Evolutionary conservation across 2,797 vertebrate genomes (phyloP), one percentile per base, ranked within the genome.

Genomic region (Pangasius larnaudii): DNA sequence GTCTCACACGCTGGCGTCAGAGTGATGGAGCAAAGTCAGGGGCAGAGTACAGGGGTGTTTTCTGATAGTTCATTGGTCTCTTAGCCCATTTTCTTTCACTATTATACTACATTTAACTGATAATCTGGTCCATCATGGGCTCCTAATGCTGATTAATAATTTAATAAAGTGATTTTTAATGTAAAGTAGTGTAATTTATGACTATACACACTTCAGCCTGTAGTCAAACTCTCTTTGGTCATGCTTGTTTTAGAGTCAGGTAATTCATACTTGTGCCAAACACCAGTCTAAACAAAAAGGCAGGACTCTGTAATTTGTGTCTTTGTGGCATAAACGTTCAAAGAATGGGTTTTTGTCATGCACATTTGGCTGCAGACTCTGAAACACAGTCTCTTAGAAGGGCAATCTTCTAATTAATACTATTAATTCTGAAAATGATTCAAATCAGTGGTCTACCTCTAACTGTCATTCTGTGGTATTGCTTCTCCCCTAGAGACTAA

Each of bases 401-500:
- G 8, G 14, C 75, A 36, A 24, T 39, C 18, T 59, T n/a, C n/a
- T n/a, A n/a, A n/a, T n/a, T n/a, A n/a, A n/a, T n/a, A 24, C 39
- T 33, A 56, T 33, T 33, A 79, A 27, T 49, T 46, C 11, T 46
- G 14, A 39, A 59, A 59, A 39, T 16, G 2, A 61, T 59, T 81
- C 27, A 61, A 81, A 78, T 86, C n/a, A 63, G n/a, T 69, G 11
- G 3, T 46, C 14, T 49, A 46, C 22, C 22, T 59, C 27, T 80
- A 56, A 59, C 49, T 72, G 5, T 85, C 11, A 42, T 84, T 84
- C 27, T 86, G 22, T 80, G 69, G 2, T 24, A 85, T 59, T n/a
- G 91, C 77, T 90, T 92, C 5, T 92, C 88, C 93, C 93, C 10
- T 93, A 97, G 97, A 96, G 96, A 91, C 81, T 89, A 49, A 96